These are phyloP conservation scores for Trichechus manatus DNA, from an alignment of 2,113 vertebrate genomes.

Conservation along the genomic window DNA sequence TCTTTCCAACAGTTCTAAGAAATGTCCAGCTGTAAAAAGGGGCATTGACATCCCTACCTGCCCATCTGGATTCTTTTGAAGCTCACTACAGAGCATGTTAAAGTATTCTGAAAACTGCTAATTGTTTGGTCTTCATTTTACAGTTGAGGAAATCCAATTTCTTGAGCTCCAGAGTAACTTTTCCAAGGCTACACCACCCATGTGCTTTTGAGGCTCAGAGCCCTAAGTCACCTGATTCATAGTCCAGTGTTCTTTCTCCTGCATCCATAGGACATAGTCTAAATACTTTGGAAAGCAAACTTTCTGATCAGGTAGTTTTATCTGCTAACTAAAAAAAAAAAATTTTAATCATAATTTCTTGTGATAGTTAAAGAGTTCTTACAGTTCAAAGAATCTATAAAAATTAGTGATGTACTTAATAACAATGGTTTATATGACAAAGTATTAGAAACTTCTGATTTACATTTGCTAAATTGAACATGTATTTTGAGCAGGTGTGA, in stretches of 20 bases:
- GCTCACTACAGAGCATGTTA: neutral
- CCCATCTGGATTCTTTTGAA: neutral
- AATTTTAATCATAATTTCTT: neutral
- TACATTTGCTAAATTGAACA: neutral
- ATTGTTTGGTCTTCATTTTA: constrained; percentile 42
- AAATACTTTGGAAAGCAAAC: neutral
- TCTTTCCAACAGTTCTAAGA: neutral
- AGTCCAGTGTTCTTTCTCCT: neutral
- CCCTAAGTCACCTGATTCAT: neutral
- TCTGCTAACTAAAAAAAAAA: neutral
- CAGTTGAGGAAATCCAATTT: neutral
- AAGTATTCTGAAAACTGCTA: neutral
- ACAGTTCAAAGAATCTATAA: neutral
- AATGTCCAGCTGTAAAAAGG: neutral
- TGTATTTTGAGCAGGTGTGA: neutral
- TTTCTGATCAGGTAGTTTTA: neutral
- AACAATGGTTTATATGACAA: neutral
- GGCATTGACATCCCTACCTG: neutral
- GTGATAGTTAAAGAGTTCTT: neutral
- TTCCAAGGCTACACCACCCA: neutral
- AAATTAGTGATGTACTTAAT: neutral
- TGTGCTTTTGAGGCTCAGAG: neutral
- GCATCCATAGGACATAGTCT: neutral
- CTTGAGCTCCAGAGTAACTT: neutral
- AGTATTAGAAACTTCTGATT: neutral